A percentile compares a stretch with the other conserved stretches of the same genome.
phyloP scores from a whole-genome alignment of 2,888 invertebrate genomes.

The Rutpela maculata region DNA sequence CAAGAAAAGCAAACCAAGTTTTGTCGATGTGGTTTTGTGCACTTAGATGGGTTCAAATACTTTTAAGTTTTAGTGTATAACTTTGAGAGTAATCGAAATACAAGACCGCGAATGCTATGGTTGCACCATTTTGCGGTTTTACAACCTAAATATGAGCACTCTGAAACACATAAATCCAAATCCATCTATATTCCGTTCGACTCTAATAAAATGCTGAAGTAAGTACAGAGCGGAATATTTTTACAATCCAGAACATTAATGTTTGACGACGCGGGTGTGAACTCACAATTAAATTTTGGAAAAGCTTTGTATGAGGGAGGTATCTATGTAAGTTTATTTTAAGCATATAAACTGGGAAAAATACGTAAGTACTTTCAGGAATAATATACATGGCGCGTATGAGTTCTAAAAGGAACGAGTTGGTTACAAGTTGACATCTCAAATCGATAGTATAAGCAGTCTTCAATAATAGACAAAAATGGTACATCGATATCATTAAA shows the following conservation, averaged over 20 bases:
- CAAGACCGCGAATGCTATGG: neutral
- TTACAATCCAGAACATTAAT: neutral
- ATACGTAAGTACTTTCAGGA: too few species aligned
- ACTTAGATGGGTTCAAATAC: constrained; percentile 19
- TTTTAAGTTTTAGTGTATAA: constrained; percentile 24
- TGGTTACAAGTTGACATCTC: too few species aligned
- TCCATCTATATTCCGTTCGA: neutral
- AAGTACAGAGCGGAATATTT: neutral
- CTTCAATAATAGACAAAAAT: too few species aligned
- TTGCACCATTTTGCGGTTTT: constrained; percentile 21
- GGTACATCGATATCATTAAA: too few species aligned
- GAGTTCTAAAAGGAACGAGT: too few species aligned
- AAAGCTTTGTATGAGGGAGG: neutral
- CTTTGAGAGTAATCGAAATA: constrained; percentile 24
- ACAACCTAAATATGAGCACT: constrained; percentile 19
- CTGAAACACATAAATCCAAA: neutral
- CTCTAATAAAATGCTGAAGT: neutral
- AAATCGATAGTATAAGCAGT: too few species aligned
- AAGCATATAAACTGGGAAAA: too few species aligned
- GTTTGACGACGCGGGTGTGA: neutral
- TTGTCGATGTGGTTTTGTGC: constrained; percentile 6
- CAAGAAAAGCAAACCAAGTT: constrained; percentile 14
- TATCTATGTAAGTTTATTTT: too few species aligned
- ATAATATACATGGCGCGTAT: too few species aligned
- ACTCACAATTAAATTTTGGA: neutral